phyloP scores from a whole-genome alignment of 1,140 invertebrate genomes.

The Ladona fulva region DNA sequence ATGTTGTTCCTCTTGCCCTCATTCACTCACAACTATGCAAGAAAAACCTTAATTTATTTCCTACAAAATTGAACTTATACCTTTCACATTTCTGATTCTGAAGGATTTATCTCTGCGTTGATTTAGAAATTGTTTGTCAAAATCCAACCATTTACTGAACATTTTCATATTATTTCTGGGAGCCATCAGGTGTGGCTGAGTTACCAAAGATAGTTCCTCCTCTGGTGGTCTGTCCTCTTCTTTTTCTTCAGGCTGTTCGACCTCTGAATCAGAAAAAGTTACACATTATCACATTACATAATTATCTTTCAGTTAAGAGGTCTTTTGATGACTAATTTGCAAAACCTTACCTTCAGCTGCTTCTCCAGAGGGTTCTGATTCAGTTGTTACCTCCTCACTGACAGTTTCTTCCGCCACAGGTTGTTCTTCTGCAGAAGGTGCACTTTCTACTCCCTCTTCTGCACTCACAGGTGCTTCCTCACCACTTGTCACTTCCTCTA shows the following conservation, averaged over 20 bases:
- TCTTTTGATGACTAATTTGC: not conserved
- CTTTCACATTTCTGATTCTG: too few species aligned
- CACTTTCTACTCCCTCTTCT: too few species aligned
- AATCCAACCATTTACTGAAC: too few species aligned
- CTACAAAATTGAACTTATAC: too few species aligned
- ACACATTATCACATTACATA: not conserved
- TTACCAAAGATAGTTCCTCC: not conserved
- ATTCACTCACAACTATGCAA: too few species aligned
- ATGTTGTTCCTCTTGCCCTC: too few species aligned
- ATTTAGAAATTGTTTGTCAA: too few species aligned
- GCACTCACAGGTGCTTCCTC: too few species aligned
- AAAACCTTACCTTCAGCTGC: too few species aligned
- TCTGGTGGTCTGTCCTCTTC: conserved; percentile 19
- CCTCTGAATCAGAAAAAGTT: not conserved
- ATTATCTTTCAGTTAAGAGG: not conserved
- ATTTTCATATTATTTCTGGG: too few species aligned
- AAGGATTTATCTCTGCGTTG: too few species aligned
- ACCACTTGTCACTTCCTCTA: conserved; percentile 13
- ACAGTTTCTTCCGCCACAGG: conserved; percentile 10
- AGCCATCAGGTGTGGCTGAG: not conserved
- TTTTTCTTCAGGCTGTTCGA: conserved; percentile 25
- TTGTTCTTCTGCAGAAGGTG: conserved; percentile 15
- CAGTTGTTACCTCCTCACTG: not conserved
- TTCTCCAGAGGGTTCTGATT: conserved; percentile 12
- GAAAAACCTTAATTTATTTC: too few species aligned